Evolutionary conservation across 2,797 vertebrate genomes (phyloP).

Genomic region (Peromyscus eremicus): DNA sequence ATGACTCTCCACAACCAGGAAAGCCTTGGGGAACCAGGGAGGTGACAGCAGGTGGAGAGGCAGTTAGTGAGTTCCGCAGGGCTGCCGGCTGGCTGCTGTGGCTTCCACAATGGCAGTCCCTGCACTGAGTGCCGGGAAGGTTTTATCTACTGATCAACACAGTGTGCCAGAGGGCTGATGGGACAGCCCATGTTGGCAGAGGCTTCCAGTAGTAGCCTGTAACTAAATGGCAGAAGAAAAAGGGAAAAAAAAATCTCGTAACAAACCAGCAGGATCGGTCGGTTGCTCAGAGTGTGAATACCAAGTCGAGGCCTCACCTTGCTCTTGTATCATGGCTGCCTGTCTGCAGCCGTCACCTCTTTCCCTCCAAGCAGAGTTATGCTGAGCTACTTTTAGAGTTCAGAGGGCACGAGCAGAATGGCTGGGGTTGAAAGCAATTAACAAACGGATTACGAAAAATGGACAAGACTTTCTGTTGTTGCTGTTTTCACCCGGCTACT

Average conservation of each 20-base stretch:
- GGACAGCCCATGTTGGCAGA: conserved; percentile 89
- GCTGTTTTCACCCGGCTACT: background rate
- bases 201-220: conserved; percentile 80
- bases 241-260: background rate
- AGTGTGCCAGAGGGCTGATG: conserved; percentile 89
- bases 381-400: conserved; percentile 88
- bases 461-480: conserved; percentile 84
- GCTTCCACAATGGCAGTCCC: conserved; percentile 27
- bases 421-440: conserved; percentile 91
- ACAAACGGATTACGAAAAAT: conserved; percentile 90
- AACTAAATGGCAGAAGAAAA: conserved; percentile 76
- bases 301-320: conserved; percentile 76
- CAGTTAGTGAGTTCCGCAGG: conserved; percentile 65
- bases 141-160: conserved; percentile 87
- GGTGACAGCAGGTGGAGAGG: conserved; percentile 83
- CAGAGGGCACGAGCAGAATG: conserved; percentile 86
- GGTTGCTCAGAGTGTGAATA: conserved; percentile 77
- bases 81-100: conserved; percentile 68
- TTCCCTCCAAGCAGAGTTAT: conserved; percentile 73
- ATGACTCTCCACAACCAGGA: conserved; percentile 74
- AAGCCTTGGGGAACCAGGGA: conserved; percentile 78
- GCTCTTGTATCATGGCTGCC: conserved; percentile 89
- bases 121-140: conserved; percentile 81
- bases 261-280: conserved; percentile 69
- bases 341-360: conserved; percentile 87